Conservation (phyloP, 2,113 vertebrate species). For the Leucopternis melanops region DNA sequence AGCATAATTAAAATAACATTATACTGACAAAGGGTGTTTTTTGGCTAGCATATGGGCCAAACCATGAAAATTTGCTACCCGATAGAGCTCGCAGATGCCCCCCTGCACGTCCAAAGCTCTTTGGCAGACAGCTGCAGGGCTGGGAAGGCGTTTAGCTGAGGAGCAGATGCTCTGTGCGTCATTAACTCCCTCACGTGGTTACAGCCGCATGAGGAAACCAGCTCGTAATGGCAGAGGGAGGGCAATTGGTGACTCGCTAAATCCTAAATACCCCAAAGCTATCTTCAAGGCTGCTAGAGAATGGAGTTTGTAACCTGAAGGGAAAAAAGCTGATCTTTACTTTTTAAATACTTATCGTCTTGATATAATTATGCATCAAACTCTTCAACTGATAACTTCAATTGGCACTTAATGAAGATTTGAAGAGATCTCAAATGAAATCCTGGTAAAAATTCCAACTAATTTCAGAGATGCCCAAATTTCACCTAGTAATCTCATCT, state of each 20-base stretch:
- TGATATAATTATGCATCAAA: neutral
- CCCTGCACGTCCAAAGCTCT: neutral
- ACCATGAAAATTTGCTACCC: neutral
- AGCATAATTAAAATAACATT: neutral
- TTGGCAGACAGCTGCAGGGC: constrained; percentile 18
- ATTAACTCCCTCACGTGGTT: constrained; percentile 36
- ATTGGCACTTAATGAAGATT: neutral
- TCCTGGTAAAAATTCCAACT: neutral
- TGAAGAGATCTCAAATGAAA: neutral
- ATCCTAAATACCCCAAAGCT: neutral
- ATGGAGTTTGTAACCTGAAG: neutral
- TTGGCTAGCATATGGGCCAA: neutral
- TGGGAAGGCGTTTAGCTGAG: neutral
- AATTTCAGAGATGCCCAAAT: neutral
- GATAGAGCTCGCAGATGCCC: neutral
- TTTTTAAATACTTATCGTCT: neutral
- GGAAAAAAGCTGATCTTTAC: neutral
- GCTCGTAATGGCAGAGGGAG: neutral
- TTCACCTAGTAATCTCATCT: neutral
- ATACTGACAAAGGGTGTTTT: neutral
- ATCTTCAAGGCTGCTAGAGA: neutral
- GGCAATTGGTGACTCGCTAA: neutral
- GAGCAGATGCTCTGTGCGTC: constrained; percentile 47
- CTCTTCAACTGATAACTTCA: neutral
- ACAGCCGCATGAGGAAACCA: neutral